A percentile compares a stretch with the other conserved stretches of the same genome.
phyloP scores from a whole-genome alignment of 2,797 vertebrate genomes.

The Esox masquinongy region DNA sequence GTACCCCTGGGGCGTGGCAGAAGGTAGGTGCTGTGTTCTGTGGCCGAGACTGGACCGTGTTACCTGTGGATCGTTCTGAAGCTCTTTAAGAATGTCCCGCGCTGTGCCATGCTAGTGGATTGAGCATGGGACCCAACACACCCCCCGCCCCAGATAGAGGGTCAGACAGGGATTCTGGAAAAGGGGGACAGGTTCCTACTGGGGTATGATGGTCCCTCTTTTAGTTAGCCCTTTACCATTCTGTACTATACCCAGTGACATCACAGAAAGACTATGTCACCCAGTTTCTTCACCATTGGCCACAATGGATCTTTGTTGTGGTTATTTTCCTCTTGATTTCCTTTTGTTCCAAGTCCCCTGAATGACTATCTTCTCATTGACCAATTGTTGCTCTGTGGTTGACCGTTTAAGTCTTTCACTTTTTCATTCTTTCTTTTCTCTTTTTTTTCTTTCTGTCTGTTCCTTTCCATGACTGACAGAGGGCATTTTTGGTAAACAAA shows the following conservation, averaged over 20 bases:
- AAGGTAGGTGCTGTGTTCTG: slow-evolving; percentile 68
- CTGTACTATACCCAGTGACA: slow-evolving; percentile 12
- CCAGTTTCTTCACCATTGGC: slow-evolving; percentile 31
- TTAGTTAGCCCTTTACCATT: slow-evolving; percentile 2
- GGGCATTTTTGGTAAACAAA: slow-evolving; percentile 86
- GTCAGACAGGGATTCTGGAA: slow-evolving; percentile 60
- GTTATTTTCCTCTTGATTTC: slow-evolving; percentile 29
- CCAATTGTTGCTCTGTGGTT: slow-evolving; percentile 66
- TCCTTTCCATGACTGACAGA: slow-evolving; percentile 85
- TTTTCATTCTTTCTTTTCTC: slow-evolving; percentile 74
- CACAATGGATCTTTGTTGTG: slow-evolving; percentile 34
- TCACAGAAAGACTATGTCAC: slow-evolving; percentile 17
- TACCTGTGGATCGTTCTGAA: slow-evolving; percentile 22
- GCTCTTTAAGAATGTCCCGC: slow-evolving; percentile 4
- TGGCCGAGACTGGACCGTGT: neutral
- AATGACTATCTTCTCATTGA: slow-evolving; percentile 28
- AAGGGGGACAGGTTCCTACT: slow-evolving; percentile 37
- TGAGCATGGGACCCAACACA: slow-evolving; percentile 18
- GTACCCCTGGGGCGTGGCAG: slow-evolving; percentile 83
- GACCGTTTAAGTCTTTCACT: slow-evolving; percentile 68
- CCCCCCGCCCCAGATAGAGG: slow-evolving; percentile 4
- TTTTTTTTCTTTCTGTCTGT: slow-evolving; percentile 66
- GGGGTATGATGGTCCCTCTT: slow-evolving; percentile 36
- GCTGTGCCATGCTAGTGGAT: slow-evolving; percentile 18
- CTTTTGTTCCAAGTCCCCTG: slow-evolving; percentile 32